Conservation (phyloP, 1,140 invertebrate species). For the Lasioglossum baleicum region DNA sequence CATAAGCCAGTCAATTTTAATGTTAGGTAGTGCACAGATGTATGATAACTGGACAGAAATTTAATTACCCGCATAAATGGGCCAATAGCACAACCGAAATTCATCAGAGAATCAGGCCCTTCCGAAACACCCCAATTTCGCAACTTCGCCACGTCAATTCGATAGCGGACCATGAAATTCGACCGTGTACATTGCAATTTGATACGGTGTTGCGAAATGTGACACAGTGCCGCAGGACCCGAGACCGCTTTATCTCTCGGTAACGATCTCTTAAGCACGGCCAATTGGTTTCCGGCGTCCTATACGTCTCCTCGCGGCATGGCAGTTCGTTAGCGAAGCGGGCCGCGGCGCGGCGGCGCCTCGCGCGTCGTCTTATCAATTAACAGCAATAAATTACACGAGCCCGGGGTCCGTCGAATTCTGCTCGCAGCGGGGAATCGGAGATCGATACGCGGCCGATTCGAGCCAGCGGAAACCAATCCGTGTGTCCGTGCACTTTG, state of each 20-base stretch:
- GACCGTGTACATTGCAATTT: background rate
- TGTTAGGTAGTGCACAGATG: too few species aligned
- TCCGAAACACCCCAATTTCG: too few species aligned
- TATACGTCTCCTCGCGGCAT: background rate
- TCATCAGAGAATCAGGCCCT: too few species aligned
- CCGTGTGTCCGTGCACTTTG: slow-evolving; percentile 1
- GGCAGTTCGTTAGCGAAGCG: background rate
- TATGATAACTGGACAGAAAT: too few species aligned
- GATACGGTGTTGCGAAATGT: background rate
- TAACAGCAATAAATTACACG: background rate
- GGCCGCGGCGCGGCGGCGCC: background rate
- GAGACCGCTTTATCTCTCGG: background rate
- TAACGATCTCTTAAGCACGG: background rate
- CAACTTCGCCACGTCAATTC: too few species aligned
- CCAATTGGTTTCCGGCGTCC: background rate
- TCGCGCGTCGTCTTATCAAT: slow-evolving; percentile 20
- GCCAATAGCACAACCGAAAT: too few species aligned
- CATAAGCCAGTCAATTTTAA: too few species aligned
- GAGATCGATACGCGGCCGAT: slow-evolving; percentile 12
- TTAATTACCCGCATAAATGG: too few species aligned
- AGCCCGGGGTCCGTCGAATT: background rate
- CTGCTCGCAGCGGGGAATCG: background rate
- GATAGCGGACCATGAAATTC: too few species aligned
- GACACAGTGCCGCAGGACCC: background rate
- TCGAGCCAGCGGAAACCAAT: background rate